Evolutionary conservation across 2,888 invertebrate species (phyloP), one percentile per base, ranked within the genome.

Genomic region (Aquatica leii): DNA sequence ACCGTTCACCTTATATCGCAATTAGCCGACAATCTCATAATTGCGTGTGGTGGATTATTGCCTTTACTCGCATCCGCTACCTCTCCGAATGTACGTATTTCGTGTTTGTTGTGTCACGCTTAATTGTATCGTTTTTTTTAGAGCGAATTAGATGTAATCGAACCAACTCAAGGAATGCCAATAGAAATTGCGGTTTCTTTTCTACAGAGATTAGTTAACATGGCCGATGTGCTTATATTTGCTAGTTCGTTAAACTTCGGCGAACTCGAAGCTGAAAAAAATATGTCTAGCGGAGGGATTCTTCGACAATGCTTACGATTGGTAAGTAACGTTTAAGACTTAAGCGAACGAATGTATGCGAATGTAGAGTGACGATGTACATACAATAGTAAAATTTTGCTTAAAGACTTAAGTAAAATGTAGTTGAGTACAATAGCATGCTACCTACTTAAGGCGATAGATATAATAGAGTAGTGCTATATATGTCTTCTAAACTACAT

Each of bases 251-350:
- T 98, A 61, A 98, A 97, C 85, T 98, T 99, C 78, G 94, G 94
- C 20, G 99, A 99, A 82, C 84, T 99, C 46, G 99, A 99, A 83
- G 95, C 97, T 0, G 99, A 99, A 84, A 99, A 99, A 84, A 99
- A 98, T 81, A 99, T 99, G 98, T 97, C 97, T 51, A 94, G 95
- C 75, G 99, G 99, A n/a, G 98, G 98, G 49, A 99, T 99, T 73
- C 84, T 99, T 58, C 84, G 99, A 60, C 99, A 99, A 83, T 98
- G 98, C 80, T 86, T 99, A 63, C 85, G 99, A 81, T 84, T 99
- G 86, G 95, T 92, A 80, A 85, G 89, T 82, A 67, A 37, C n/a
- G 20, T 46, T 18, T 54, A 46, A 67, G 43, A 11, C 31, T 48
- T 43, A 49, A 37, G 50, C n/a, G 2, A 58, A 12, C 9, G 15